Base-by-base conservation (phyloP, 2,797 vertebrate species). In the Mormyrus hasselquistii region DNA sequence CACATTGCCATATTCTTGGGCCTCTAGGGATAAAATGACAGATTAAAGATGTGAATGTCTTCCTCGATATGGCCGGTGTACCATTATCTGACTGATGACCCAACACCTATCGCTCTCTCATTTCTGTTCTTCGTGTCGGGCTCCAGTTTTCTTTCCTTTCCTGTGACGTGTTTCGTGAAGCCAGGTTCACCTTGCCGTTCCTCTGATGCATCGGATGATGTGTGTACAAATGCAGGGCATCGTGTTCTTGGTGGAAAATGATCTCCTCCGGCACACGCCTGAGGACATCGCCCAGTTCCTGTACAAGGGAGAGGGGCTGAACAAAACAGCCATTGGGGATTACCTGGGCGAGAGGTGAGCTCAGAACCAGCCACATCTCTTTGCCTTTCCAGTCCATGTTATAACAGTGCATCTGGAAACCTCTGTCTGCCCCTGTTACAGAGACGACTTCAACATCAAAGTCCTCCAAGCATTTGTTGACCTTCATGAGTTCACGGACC, bases 271-370 rank as follows among this genome's bases (percentile, higher is more conserved):
- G 92, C 97, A 97, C 93, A 98, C 97, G 16, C 79, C 96, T 0
- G 98, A 98, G 91, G 98, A 98, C 90, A 96, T 98, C 0, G 95
- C 98, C 87, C 97, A 98, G 91, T 99, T 99, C 92, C 95, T 99
- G 16, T 99, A 98, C 94, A 98, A 98, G 95, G 98, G 98, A 29
- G 98, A 99, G 91, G 98, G 98, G 50, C 96, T 99, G 90, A 99
- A 98, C 94, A 99, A 99, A 95, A 98, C 98, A 0, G 98, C 98
- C 55, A 99, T 99, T 1, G 98, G 98, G 88, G 98, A 99, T 93
- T 99, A 98, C 92, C 95, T 99, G 7, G 98, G 98, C 65, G 98
- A 98, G 92, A 95, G 96, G 96, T 96, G 79, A 62, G 16, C 47
- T 4, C 12, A 44, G 12, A 57, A 19, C 29, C 22, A 44, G 22